These are phyloP conservation scores for Bhutanitis thaidina DNA, from an alignment of 2,888 invertebrate genomes.

Conservation along the genomic window DNA sequence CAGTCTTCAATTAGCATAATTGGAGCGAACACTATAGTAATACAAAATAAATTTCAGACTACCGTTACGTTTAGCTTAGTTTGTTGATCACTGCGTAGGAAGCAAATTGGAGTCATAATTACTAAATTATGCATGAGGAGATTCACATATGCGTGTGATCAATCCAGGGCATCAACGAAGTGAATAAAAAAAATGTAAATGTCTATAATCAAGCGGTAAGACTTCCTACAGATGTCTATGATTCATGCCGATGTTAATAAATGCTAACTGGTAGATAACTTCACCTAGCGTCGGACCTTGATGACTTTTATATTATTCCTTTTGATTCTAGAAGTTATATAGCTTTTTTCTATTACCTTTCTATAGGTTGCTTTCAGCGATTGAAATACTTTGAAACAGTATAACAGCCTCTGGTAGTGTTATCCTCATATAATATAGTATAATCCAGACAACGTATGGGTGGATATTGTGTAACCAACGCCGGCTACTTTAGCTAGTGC, in stretches of 20 bases:
- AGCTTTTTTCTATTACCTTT: too few species aligned
- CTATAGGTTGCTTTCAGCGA: too few species aligned
- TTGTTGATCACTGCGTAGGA: background rate
- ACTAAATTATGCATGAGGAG: constrained; percentile 1
- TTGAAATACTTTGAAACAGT: too few species aligned
- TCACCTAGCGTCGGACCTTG: background rate
- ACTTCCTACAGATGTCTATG: constrained; percentile 4
- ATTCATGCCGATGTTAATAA: background rate
- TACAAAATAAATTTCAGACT: background rate
- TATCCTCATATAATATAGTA: too few species aligned
- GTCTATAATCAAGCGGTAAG: background rate
- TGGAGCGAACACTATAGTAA: too few species aligned
- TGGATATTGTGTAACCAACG: too few species aligned
- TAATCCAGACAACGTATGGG: too few species aligned
- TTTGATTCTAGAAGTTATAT: too few species aligned
- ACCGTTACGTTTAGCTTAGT: background rate
- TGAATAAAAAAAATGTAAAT: background rate
- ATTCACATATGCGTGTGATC: background rate
- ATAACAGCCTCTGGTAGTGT: too few species aligned
- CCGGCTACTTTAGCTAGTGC: too few species aligned
- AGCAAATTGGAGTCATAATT: background rate
- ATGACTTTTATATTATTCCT: too few species aligned
- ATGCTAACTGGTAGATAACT: constrained; percentile 6
- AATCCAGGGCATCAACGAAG: background rate
- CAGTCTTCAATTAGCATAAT: too few species aligned